Base-by-base conservation (phyloP, 2,888 invertebrate genomes). In the Lasioglossum morio region DNA sequence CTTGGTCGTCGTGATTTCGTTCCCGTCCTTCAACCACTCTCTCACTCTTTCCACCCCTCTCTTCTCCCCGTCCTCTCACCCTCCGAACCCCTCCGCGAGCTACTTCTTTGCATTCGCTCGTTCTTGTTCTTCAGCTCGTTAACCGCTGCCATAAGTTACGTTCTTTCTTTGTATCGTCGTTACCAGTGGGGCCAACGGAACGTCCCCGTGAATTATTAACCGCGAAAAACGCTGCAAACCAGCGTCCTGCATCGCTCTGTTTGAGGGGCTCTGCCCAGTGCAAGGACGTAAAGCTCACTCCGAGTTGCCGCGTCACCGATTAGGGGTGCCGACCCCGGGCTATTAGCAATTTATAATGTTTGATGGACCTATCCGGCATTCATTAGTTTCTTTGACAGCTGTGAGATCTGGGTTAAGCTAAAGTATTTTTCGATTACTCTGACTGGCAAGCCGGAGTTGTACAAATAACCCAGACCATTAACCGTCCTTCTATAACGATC, bases 41-140 rank as follows among this genome's bases (percentile, higher is more conserved):
- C 48, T 34, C n/a, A n/a, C n/a, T n/a, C n/a, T 8, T 23, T 81
- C 43, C 81, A 1, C 60, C 27, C 70, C 74, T 76, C 79, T 34
- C n/a, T 7, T 12, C 16, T 48, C 81, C 7, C 66, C 76, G 72
- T 79, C 40, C 19, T 81, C 76, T 76, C 79, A 73, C 57, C 2
- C 23, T 23, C 10, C 10, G 53, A 79, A 27, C 70, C 78, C 81
- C 81, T n/a, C 16, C 16, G 12, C 27, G 23, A 19, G n/a, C 30
- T 14, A 34, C 66, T 53, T 73, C 60, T 79, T 79, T 73, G 57
- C 69, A 66, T 79, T 79, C 83, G 72, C 78, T 72, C 43, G 48
- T 86, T 77, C 83, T 80, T 82, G 80, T 78, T 81, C 82, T 73
- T 79, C 81, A 78, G 79, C 87, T 89, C 87, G 89, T 87, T 89